Conservation (phyloP, 2,113 vertebrate species). For the Paradisaea rubra region DNA sequence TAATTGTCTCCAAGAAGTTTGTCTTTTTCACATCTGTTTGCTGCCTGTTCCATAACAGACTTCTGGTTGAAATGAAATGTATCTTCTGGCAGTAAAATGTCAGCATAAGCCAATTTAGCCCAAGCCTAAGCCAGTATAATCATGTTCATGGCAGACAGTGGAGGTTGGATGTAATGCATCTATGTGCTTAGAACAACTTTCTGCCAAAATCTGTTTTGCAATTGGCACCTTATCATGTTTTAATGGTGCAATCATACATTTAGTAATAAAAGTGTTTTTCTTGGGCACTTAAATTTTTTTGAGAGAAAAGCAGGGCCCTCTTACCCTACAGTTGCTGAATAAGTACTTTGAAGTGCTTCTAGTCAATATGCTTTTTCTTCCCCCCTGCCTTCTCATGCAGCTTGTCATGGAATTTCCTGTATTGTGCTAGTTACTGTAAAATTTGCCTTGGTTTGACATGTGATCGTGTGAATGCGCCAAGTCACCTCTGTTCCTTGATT, state of each 20-base stretch:
- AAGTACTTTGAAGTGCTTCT: not conserved
- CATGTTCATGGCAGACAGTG: not conserved
- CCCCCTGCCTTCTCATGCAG: not conserved
- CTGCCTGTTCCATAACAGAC: not conserved
- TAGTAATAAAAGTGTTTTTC: not conserved
- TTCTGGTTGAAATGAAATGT: constrained; percentile 1
- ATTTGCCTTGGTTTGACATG: not conserved
- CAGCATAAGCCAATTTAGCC: constrained; percentile 9
- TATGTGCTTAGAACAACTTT: not conserved
- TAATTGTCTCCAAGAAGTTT: not conserved
- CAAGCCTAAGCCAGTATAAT: not conserved
- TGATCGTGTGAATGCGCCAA: not conserved
- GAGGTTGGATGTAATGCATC: not conserved
- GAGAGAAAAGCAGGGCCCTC: not conserved
- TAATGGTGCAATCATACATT: not conserved
- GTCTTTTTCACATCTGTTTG: constrained; percentile 13
- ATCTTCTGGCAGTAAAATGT: constrained; percentile 30
- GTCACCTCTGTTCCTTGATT: not conserved
- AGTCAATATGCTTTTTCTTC: not conserved
- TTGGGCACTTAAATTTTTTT: not conserved
- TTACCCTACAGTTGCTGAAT: not conserved
- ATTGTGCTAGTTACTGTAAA: not conserved
- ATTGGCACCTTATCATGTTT: not conserved
- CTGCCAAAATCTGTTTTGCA: not conserved
- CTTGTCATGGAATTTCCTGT: not conserved